phyloP scores from a whole-genome alignment of 2,797 vertebrate species.

The Premnoplex brunnescens region DNA sequence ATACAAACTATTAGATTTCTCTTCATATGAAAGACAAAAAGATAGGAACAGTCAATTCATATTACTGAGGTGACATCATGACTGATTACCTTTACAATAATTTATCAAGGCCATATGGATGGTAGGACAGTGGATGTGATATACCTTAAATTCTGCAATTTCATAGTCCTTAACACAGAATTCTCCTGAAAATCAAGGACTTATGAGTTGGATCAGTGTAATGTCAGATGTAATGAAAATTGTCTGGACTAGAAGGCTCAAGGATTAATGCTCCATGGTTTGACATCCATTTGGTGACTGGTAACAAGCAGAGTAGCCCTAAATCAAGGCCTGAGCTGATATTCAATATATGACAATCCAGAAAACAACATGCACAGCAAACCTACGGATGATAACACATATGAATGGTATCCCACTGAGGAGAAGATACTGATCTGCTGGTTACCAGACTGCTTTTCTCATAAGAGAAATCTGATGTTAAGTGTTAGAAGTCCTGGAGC shows the following conservation, averaged over 20 bases:
- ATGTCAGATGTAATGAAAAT: not conserved
- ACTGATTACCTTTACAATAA: not conserved
- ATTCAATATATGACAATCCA: rapidly evolving
- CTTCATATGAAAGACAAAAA: not conserved
- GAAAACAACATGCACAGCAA: not conserved
- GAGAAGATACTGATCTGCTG: not conserved
- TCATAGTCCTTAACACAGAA: not conserved
- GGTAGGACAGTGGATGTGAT: not conserved
- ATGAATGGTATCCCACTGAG: rapidly evolving
- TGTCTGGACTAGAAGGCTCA: not conserved
- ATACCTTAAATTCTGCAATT: not conserved
- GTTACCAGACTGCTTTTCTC: not conserved
- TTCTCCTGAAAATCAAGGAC: not conserved
- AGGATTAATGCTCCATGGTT: not conserved
- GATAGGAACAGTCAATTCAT: not conserved
- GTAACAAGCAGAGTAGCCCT: not conserved
- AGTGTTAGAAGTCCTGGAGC: not conserved
- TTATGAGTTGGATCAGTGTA: not conserved
- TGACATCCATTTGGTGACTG: not conserved
- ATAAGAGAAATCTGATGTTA: not conserved
- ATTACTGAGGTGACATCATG: not conserved
- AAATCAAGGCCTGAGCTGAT: not conserved
- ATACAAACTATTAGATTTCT: not conserved
- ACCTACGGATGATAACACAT: not conserved
- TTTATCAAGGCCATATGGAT: not conserved